Conservation (phyloP, 2,888 invertebrate species). For the Cephonodes hylas region DNA sequence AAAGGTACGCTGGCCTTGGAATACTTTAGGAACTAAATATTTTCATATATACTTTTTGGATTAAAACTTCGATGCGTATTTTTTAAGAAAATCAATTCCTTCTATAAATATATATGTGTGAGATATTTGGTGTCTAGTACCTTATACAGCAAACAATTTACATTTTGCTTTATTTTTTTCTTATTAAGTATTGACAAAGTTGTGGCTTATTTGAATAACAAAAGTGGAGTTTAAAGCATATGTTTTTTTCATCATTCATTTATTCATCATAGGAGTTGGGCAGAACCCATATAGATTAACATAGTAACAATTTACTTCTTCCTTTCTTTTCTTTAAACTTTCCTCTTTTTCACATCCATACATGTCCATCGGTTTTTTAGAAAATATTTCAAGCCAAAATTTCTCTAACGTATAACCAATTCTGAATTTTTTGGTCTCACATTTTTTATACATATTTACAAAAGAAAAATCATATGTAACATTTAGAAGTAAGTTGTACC, state of each 20-base stretch:
- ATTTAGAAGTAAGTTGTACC: neutral
- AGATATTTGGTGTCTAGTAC: neutral
- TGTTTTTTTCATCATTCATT: too few species aligned
- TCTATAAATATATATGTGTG: neutral
- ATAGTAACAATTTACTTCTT: too few species aligned
- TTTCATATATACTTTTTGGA: neutral
- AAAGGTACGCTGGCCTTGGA: slow-evolving; percentile 8
- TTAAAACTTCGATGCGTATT: slow-evolving; percentile 5
- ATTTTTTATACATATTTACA: too few species aligned
- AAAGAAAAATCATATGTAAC: too few species aligned
- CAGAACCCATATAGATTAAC: too few species aligned
- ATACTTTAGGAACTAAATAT: slow-evolving; percentile 6
- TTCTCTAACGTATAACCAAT: too few species aligned
- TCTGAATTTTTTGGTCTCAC: too few species aligned
- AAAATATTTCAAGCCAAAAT: too few species aligned
- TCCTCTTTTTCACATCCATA: too few species aligned
- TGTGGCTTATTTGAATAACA: neutral
- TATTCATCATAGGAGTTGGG: too few species aligned
- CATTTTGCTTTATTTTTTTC: neutral
- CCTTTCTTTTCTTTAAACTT: too few species aligned
- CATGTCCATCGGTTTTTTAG: too few species aligned
- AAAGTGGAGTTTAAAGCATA: neutral
- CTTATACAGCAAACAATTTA: neutral
- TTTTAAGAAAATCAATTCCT: slow-evolving; percentile 5
- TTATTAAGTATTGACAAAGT: neutral